Evolutionary conservation across 2,797 vertebrate species (phyloP), one percentile per base, ranked within the genome.

Genomic region (Arrhamphus sclerolepis): DNA sequence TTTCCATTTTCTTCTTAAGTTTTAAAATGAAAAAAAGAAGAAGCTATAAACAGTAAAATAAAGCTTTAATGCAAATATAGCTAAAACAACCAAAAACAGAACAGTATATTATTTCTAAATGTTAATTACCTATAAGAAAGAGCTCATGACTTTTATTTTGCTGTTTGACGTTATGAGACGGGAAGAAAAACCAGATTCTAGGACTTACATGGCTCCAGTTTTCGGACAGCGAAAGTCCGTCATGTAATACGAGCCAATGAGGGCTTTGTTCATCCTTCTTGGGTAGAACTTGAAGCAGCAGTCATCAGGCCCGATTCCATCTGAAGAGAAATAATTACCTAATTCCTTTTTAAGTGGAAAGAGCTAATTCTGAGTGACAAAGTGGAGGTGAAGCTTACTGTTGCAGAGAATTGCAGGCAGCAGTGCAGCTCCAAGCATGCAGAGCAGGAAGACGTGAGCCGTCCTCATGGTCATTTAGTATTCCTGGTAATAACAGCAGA

Each of bases 201-300:
- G 31, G 1, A 70, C 86, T 85, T 61, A 87, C 88, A 89, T 21
- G 71, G 16, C 55, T n/a, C 17, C 86, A 13, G 20, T 0, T 11
- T 4, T 82, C 0, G 66, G 0, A 49, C 89, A 90, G 0, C 57
- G 61, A 5, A 0, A 0, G 34, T 88, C 86, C 8, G 76, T 77
- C 6, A 43, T 0, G 10, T 2, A 3, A 38, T 84, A 90, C 0
- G 21, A 42, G 0, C 0, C 0, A 18, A 89, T 0, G 0, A 17
- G 0, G 0, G 0, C 3, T 28, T 13, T 16, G 0, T 0, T 8
- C 0, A 90, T 0, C 17, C 0, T 59, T 14, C 50, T 26, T 0
- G 31, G 18, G 62, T 64, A 78, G 1, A 43, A 38, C 0, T 0
- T 4, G 56, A 85, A 85, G 54, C 89, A 90, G 65, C 89, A 90